These are phyloP conservation scores for Musca domestica DNA, from an alignment of 1,140 invertebrate species.

Conservation along the genomic window DNA sequence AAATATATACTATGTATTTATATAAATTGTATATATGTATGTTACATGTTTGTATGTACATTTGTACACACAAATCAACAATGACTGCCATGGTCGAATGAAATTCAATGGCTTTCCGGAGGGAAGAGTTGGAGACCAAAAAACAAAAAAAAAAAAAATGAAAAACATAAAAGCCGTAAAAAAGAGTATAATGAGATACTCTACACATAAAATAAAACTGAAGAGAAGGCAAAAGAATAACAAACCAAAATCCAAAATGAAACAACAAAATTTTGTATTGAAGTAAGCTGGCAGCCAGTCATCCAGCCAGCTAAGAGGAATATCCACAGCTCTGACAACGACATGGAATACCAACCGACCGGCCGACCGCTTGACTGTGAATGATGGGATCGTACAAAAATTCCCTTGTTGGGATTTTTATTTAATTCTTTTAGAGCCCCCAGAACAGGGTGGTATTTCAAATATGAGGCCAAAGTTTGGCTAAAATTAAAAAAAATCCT, in stretches of 20 bases:
- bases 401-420: not conserved
- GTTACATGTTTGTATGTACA: not conserved
- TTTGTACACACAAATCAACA: not conserved
- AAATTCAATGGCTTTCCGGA: slow-evolving; percentile 12
- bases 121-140: not conserved
- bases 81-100: slow-evolving; percentile 12
- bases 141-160: no score
- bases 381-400: slow-evolving; percentile 3
- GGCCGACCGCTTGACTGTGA: not conserved
- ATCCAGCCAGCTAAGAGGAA: no score
- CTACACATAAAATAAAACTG: not conserved
- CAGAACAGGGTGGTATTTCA: no score
- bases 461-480: no score
- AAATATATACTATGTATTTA: no score
- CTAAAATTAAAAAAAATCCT: no score
- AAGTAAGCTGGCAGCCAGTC: no score
- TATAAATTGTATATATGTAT: no score
- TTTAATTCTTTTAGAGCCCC: not conserved
- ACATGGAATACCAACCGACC: no score
- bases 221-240: not conserved
- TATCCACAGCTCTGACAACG: no score
- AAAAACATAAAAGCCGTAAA: not conserved
- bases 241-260: slow-evolving; percentile 7
- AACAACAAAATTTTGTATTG: not conserved
- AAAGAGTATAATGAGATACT: no score